A percentile compares a stretch with the other conserved stretches of the same genome.
Conservation (phyloP, 2,113 vertebrate species). For the Suricata suricatta region DNA sequence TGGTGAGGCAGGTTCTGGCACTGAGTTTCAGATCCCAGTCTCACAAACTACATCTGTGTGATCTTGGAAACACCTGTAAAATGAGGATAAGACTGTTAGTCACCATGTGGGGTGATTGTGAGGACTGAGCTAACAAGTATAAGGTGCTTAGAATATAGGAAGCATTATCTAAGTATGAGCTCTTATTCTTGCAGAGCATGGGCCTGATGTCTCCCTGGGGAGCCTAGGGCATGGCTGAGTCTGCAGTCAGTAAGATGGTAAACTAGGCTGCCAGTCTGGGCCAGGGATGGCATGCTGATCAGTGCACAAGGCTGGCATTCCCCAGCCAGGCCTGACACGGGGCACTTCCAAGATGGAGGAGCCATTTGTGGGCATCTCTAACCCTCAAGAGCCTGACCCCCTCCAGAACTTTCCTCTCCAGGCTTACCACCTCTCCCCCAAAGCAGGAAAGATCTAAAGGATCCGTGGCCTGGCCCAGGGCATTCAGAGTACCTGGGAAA, state of each 20-base stretch:
- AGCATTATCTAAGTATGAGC: neutral
- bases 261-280: neutral
- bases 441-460: neutral
- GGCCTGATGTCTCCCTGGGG: neutral
- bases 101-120: neutral
- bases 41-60: fast-evolving
- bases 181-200: neutral
- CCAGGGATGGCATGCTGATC: neutral
- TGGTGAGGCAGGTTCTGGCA: fast-evolving
- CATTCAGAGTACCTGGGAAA: neutral
- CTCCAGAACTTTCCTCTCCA: neutral
- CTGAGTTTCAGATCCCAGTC: neutral
- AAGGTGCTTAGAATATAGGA: neutral
- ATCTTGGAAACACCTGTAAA: neutral
- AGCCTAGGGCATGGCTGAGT: neutral
- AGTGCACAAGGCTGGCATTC: neutral
- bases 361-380: neutral
- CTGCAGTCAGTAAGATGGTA: neutral
- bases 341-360: neutral
- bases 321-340: neutral
- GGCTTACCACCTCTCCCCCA: neutral
- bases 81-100: neutral
- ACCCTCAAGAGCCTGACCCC: neutral
- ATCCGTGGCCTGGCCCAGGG: neutral
- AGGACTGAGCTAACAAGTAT: neutral